phyloP scores from a whole-genome alignment of 2,888 invertebrate species.

The Drosophila meridiana region DNA sequence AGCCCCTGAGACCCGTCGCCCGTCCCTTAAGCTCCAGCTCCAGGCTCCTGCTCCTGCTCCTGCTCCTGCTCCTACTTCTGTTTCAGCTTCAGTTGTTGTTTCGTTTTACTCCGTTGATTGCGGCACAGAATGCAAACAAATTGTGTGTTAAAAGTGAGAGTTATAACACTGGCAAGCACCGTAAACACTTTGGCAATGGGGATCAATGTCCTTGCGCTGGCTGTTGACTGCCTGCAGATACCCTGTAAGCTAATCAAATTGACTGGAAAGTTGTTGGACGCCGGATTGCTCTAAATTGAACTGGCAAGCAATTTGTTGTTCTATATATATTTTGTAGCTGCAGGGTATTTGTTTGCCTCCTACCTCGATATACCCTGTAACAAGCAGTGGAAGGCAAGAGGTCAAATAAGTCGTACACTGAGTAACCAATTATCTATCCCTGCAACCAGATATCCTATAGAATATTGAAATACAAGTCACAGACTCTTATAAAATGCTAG shows the following conservation, averaged over 20 bases:
- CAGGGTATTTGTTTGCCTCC: background rate
- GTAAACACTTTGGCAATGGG: slow-evolving; percentile 3
- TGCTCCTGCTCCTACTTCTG: background rate
- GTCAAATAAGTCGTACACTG: too few species aligned
- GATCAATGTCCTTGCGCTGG: slow-evolving; percentile 31
- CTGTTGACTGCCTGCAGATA: slow-evolving; percentile 1
- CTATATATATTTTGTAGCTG: background rate
- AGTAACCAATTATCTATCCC: too few species aligned
- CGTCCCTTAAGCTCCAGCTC: background rate
- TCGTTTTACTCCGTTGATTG: slow-evolving; percentile 37
- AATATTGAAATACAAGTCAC: too few species aligned
- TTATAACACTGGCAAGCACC: slow-evolving; percentile 23
- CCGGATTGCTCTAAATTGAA: background rate
- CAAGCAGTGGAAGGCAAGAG: background rate
- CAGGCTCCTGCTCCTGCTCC: too few species aligned
- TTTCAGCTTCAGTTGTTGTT: slow-evolving; percentile 11
- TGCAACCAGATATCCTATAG: too few species aligned
- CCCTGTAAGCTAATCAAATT: slow-evolving; percentile 7
- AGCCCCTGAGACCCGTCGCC: slow-evolving; percentile 1
- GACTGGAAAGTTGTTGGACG: background rate
- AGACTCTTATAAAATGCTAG: too few species aligned
- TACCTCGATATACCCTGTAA: background rate
- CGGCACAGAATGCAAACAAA: slow-evolving; percentile 49
- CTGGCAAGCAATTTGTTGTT: background rate
- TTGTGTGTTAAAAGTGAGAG: slow-evolving; percentile 57